A percentile compares a stretch with the other conserved stretches of the same genome.
Conservation (phyloP, 2,797 vertebrate genomes). For the Myripristis murdjan region DNA sequence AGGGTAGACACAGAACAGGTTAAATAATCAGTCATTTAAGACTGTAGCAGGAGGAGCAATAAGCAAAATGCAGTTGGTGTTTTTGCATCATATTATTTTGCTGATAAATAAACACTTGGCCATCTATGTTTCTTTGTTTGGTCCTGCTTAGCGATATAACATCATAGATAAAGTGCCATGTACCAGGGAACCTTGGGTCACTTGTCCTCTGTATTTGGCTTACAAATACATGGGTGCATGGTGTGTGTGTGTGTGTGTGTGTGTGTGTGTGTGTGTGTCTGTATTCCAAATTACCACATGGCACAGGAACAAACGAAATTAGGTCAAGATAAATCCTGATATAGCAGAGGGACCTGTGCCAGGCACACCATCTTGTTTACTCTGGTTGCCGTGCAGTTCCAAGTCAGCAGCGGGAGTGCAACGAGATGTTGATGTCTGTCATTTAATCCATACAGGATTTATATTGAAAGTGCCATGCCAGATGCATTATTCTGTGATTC, state of each 20-base stretch:
- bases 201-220: slow-evolving; percentile 20
- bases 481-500: background rate
- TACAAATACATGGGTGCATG: slow-evolving; percentile 6
- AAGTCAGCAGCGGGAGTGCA: slow-evolving; percentile 9
- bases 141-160: background rate
- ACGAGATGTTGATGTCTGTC: background rate
- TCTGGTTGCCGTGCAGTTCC: background rate
- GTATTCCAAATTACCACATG: slow-evolving; percentile 29
- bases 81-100: slow-evolving; percentile 11
- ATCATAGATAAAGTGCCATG: background rate
- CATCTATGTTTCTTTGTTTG: too few species aligned
- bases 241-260: slow-evolving; percentile 10
- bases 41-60: slow-evolving; percentile 34
- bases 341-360: slow-evolving; percentile 13
- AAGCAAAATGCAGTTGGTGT: slow-evolving; percentile 18
- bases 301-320: slow-evolving; percentile 37
- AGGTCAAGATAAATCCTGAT: slow-evolving; percentile 50
- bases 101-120: background rate
- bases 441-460: background rate
- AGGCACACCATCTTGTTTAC: slow-evolving; percentile 20
- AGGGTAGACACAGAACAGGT: slow-evolving; percentile 45
- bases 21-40: slow-evolving; percentile 76
- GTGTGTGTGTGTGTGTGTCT: slow-evolving; percentile 18
- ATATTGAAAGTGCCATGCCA: background rate
- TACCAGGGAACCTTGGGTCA: background rate